These are phyloP conservation scores for Pan paniscus DNA, from an alignment of 2,113 vertebrate species.

Conservation along the genomic window DNA sequence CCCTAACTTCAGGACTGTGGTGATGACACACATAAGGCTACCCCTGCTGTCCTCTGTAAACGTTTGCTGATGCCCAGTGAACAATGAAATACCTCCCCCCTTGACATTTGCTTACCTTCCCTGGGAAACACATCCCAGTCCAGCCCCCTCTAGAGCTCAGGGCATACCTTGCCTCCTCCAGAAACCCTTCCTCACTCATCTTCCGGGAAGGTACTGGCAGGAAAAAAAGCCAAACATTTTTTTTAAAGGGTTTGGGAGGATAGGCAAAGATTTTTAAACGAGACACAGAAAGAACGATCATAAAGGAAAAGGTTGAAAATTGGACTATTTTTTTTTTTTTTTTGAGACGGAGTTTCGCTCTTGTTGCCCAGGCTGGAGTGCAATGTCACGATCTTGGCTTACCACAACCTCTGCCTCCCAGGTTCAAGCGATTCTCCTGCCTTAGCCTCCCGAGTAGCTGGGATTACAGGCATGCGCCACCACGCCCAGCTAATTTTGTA, in stretches of 20 bases:
- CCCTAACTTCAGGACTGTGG: neutral
- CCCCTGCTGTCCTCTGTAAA: fast-evolving
- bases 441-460: too few species aligned
- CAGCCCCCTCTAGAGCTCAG: neutral
- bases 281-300: neutral
- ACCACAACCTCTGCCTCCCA: too few species aligned
- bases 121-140: neutral
- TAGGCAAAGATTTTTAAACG: neutral
- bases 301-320: neutral
- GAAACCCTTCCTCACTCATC: neutral
- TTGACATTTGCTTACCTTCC: fast-evolving
- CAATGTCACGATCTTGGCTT: too few species aligned
- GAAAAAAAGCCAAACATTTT: neutral
- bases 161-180: neutral
- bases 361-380: too few species aligned
- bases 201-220: neutral
- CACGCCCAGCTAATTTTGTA: too few species aligned
- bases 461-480: too few species aligned
- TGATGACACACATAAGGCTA: fast-evolving
- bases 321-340: too few species aligned
- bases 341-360: too few species aligned
- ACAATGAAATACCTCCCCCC: fast-evolving
- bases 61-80: fast-evolving
- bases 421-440: too few species aligned
- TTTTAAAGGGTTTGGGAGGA: neutral